Percentiles rank a stretch among this genome's conserved stretches.
phyloP scores from a whole-genome alignment of 1,140 invertebrate genomes.

The Tetragonula clypearis region DNA sequence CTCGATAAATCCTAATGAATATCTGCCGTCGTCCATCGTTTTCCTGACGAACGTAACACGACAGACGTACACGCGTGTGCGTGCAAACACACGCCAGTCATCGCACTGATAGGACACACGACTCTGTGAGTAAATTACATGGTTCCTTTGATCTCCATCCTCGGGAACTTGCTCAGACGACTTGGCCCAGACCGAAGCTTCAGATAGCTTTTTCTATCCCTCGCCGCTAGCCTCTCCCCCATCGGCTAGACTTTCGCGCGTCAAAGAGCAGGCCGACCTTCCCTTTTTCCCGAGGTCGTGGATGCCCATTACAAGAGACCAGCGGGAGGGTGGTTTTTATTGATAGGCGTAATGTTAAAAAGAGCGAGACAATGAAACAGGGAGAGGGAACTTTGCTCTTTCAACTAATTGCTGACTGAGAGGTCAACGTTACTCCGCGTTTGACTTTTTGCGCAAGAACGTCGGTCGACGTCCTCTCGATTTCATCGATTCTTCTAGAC shows the following conservation, averaged over 20 bases:
- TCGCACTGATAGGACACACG: slow-evolving; percentile 17
- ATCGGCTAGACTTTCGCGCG: slow-evolving; percentile 43
- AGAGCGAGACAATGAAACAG: not conserved
- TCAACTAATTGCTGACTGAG: not conserved
- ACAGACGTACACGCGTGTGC: not conserved
- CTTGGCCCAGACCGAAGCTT: slow-evolving; percentile 44
- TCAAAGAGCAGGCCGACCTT: slow-evolving; percentile 47
- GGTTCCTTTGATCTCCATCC: slow-evolving; percentile 57
- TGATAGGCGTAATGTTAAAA: slow-evolving; percentile 10
- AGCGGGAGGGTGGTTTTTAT: not conserved
- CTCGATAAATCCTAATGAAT: not conserved
- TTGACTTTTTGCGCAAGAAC: not conserved
- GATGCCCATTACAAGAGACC: slow-evolving; percentile 15
- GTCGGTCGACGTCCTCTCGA: not conserved
- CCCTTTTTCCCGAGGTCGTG: slow-evolving; percentile 4
- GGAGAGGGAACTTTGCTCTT: not conserved
- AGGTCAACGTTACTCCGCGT: not conserved
- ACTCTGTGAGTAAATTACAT: slow-evolving; percentile 55
- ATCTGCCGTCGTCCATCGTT: not conserved
- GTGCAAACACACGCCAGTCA: not conserved
- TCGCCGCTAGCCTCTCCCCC: not conserved
- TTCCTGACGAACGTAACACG: not conserved
- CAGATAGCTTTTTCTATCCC: slow-evolving; percentile 61
- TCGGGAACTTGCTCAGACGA: slow-evolving; percentile 47
- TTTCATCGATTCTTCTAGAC: no score